Evolutionary conservation across 23 tunicate genomes (phyloP).

Genomic region (Pegea sp.): DNA sequence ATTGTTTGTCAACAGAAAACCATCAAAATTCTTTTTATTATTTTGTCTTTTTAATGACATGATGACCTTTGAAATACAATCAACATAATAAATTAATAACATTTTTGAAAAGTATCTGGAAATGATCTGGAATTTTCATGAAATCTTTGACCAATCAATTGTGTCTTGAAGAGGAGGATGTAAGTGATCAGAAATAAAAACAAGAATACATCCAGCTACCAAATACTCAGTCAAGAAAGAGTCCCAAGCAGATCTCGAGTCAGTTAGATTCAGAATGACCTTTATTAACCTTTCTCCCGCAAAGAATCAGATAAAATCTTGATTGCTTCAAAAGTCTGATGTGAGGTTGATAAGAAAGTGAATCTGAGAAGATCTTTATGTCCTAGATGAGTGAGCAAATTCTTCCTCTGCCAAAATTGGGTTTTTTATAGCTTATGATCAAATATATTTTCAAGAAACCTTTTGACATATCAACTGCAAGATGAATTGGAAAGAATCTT

Average conservation of each 20-base stretch:
- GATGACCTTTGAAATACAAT: too few species aligned
- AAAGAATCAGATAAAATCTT: constrained; percentile 39
- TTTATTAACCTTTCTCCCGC: constrained; percentile 46
- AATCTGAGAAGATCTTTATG: constrained; percentile 16
- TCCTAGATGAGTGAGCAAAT: constrained; percentile 38
- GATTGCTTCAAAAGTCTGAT: constrained; percentile 29
- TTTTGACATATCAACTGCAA: constrained; percentile 57
- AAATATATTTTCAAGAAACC: constrained; percentile 5
- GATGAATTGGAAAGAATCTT: constrained; percentile 7
- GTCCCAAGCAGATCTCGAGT: constrained; percentile 33
- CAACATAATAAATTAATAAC: too few species aligned
- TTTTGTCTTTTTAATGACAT: too few species aligned
- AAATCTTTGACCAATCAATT: constrained; percentile 42
- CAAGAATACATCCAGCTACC: constrained; percentile 56
- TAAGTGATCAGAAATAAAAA: constrained; percentile 57
- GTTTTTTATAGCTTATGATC: not conserved
- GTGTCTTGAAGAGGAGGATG: constrained; percentile 70
- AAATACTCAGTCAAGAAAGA: constrained; percentile 44
- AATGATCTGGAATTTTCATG: constrained; percentile 61
- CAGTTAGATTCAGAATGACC: not conserved
- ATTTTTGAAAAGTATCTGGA: too few species aligned
- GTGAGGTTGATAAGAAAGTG: constrained; percentile 6
- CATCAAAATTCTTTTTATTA: too few species aligned
- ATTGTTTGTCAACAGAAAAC: too few species aligned
- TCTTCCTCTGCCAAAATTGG: constrained; percentile 22